phyloP scores from a whole-genome alignment of 2,113 vertebrate genomes.

The Melanerpes aurifrons region DNA sequence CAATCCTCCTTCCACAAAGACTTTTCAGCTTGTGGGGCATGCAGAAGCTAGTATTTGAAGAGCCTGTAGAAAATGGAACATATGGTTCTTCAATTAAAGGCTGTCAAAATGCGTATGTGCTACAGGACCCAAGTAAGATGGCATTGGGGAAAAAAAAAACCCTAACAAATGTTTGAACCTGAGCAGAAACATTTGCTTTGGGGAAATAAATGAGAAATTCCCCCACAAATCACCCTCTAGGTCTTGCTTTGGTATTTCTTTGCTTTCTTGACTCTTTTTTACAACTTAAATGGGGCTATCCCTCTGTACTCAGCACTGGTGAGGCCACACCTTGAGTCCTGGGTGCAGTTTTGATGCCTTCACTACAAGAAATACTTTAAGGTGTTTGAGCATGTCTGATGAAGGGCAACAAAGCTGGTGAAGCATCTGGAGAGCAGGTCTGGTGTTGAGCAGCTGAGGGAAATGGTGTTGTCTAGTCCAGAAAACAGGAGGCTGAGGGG shows the following conservation, averaged over 20 bases:
- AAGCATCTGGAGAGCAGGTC: too few species aligned
- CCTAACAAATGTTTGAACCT: neutral
- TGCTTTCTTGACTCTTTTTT: neutral
- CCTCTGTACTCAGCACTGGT: too few species aligned
- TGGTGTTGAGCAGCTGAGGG: too few species aligned
- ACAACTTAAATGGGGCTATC: neutral
- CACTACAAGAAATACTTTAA: too few species aligned
- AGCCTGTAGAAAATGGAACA: neutral
- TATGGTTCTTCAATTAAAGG: constrained; percentile 25
- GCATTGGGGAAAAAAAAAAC: neutral
- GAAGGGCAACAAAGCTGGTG: too few species aligned
- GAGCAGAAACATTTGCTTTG: neutral
- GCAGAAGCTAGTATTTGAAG: neutral
- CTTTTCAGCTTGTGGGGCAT: neutral
- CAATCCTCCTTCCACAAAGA: neutral
- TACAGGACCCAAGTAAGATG: neutral
- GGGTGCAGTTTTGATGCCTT: too few species aligned
- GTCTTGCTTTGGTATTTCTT: neutral
- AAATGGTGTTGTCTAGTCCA: too few species aligned
- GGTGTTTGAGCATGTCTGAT: too few species aligned
- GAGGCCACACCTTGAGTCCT: too few species aligned
- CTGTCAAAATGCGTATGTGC: neutral
- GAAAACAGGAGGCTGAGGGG: too few species aligned
- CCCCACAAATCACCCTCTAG: neutral
- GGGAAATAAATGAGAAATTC: neutral